Evolutionary conservation across 2,888 invertebrate species (phyloP).

Genomic region (Junonia oenone): DNA sequence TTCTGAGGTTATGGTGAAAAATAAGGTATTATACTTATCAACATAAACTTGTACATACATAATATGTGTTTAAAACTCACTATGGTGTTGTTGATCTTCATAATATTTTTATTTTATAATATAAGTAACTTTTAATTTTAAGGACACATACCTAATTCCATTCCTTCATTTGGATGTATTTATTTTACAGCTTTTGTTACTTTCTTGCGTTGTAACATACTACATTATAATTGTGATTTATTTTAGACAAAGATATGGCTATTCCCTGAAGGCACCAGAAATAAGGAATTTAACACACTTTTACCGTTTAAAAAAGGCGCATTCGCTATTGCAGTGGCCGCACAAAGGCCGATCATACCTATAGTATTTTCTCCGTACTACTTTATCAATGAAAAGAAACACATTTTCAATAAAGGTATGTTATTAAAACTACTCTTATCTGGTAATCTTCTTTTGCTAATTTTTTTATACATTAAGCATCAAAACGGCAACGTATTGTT

Average conservation of each 20-base stretch:
- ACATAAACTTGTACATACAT: too few species aligned
- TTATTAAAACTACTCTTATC: too few species aligned
- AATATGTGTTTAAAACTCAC: too few species aligned
- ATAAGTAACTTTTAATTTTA: too few species aligned
- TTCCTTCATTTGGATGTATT: background rate
- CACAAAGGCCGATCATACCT: constrained; percentile 83
- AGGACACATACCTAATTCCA: too few species aligned
- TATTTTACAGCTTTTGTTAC: background rate
- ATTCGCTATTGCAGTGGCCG: constrained; percentile 83
- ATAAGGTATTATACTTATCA: constrained; percentile 49
- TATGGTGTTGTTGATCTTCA: background rate
- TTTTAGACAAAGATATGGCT: constrained; percentile 83
- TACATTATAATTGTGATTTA: background rate
- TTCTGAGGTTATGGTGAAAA: constrained; percentile 69
- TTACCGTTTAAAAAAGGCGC: constrained; percentile 87
- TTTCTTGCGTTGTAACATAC: background rate
- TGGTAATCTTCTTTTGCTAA: too few species aligned
- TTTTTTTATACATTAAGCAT: too few species aligned
- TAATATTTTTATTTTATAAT: too few species aligned
- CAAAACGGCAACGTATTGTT: too few species aligned
- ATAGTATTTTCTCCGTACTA: constrained; percentile 83
- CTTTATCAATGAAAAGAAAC: constrained; percentile 65
- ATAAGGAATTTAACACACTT: constrained; percentile 65
- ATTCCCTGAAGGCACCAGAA: constrained; percentile 86
- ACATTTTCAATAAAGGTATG: constrained; percentile 58